phyloP scores from a whole-genome alignment of 2,113 vertebrate species.

The Crotalus tigris region DNA sequence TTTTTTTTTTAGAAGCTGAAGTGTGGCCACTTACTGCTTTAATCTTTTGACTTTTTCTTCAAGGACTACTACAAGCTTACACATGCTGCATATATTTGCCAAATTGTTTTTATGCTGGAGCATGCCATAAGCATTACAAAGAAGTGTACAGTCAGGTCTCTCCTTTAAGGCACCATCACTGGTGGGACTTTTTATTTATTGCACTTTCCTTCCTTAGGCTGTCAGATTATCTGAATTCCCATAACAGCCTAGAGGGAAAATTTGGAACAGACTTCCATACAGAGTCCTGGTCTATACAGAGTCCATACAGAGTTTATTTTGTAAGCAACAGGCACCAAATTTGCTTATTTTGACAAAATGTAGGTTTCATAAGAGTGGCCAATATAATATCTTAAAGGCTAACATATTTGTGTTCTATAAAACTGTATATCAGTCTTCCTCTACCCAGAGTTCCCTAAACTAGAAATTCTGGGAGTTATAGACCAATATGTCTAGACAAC shows the following conservation, averaged over 20 bases:
- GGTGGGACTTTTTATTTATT: neutral
- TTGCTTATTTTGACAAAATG: neutral
- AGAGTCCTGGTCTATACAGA: neutral
- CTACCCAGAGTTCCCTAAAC: neutral
- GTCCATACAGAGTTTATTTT: neutral
- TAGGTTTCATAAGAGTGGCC: neutral
- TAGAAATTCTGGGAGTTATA: neutral
- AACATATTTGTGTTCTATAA: neutral
- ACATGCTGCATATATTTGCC: neutral
- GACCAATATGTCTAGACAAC: neutral
- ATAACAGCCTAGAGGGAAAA: neutral
- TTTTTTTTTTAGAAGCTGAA: neutral
- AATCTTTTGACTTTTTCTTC: neutral
- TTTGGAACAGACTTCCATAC: neutral
- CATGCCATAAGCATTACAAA: neutral
- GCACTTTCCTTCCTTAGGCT: neutral
- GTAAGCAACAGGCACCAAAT: neutral
- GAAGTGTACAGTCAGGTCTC: neutral
- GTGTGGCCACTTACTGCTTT: neutral
- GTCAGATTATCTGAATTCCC: neutral
- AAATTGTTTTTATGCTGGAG: neutral
- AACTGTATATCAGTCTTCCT: neutral
- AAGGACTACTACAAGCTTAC: neutral
- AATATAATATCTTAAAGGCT: neutral
- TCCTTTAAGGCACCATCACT: neutral